Evolutionary conservation across 2,888 invertebrate genomes (phyloP), one percentile per base, ranked within the genome.

Genomic region (Leucophenga montana): DNA sequence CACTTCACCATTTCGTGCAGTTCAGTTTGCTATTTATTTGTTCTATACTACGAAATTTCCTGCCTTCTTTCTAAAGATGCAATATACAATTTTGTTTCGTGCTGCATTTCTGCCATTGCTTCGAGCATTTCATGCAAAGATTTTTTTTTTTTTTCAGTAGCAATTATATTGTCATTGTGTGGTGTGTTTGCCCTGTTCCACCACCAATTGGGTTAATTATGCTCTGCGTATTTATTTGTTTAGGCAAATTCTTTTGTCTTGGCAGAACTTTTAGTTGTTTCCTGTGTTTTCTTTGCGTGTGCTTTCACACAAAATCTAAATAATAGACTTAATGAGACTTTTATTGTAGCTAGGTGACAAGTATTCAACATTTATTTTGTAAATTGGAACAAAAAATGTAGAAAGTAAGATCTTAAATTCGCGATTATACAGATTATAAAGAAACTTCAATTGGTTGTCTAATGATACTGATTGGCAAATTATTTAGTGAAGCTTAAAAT

Each of bases 151-250:
- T n/a, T n/a, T 39, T 33, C 14, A 61, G 5, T 61, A 39, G 44
- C 39, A 16, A 53, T 61, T 64, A 18, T 14, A 22, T 48, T 57
- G 31, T 57, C 31, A 57, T 27, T 57, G 31, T n/a, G 20, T 57
- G 27, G 1, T 54, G 3, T 39, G 18, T 22, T 59, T 61, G 61
- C 61, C 61, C 18, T 18, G 39, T 39, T 18, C 39, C 11, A 8
- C 14, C n/a, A 33, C 8, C n/a, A 59, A 33, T 46, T 64, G 46
- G 62, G 62, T 64, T 64, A 64, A 64, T 64, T 39, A 8, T 11
- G 39, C 39, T 39, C 8, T 11, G 39, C 33, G 48, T 64, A 27
- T 46, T 22, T 64, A 64, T 64, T 64, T 64, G 22, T 27, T 48
- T 48, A 16, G 27, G 46, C 22, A 22, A 22, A 57, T 57, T 57